Evolutionary conservation across 2,113 vertebrate genomes (phyloP).

Genomic region (Murina feae): DNA sequence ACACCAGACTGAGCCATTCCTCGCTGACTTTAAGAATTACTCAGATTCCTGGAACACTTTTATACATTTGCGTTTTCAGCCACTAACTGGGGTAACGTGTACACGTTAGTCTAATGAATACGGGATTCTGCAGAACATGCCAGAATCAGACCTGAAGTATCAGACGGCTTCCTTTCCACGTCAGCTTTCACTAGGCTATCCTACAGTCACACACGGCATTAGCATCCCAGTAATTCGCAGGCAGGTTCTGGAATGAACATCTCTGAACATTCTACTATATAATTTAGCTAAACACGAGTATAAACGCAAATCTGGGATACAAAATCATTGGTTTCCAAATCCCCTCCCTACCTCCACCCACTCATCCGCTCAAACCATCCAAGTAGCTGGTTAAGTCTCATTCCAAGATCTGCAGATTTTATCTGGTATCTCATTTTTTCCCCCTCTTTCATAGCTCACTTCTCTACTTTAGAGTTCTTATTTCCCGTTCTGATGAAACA

Average conservation of each 20-base stretch:
- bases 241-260: background rate
- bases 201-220: background rate
- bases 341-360: rapidly evolving
- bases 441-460: background rate
- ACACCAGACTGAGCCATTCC: background rate
- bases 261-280: background rate
- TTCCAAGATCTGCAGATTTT: background rate
- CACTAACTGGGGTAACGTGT: background rate
- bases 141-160: background rate
- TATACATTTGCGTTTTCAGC: background rate
- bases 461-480: background rate
- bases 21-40: background rate
- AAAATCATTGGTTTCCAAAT: background rate
- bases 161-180: background rate
- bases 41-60: background rate
- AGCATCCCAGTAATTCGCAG: background rate
- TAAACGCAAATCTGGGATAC: background rate
- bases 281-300: background rate
- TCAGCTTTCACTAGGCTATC: background rate
- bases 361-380: background rate
- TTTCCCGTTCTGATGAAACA: background rate
- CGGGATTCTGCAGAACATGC: background rate
- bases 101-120: background rate
- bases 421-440: background rate
- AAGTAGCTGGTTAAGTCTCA: background rate